Base-by-base conservation (phyloP, 2,113 vertebrate species). In the Tupaia tana region DNA sequence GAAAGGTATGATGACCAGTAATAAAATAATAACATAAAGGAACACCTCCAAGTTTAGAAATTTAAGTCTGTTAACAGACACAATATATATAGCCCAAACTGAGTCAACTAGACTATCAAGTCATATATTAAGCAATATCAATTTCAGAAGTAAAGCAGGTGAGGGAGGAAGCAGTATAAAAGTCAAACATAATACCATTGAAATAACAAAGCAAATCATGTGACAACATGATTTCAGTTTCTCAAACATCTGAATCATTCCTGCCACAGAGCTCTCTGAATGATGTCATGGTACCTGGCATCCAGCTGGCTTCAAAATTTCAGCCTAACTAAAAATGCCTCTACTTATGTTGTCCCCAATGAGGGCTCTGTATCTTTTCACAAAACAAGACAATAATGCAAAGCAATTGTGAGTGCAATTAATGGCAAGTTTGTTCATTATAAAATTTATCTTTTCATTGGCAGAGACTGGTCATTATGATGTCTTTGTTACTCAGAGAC, bases 201-300 rank as follows among this genome's bases (percentile, higher is more conserved):
- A 70, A 90, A 86, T 82, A 91, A 94, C n/a, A 90, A 94, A 93
- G 78, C 34, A 78, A 74, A 58, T 31, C 20, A n/a, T 75, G 80
- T 66, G 79, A 70, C 54, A 89, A 82, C n/a, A 54, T 89, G 85
- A 61, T 56, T 86, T 90, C 79, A 85, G 7, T 90, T 24, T 88
- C 86, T 92, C 84, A 80, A 75, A 78, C 52, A 64, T 89, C 66
- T 86, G 75, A 87, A 75, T 94, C 61, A 79, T 71, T 80, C 22
- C 59, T 59, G 27, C 15, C 69, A 63, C 43, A 78, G 0, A 84
- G 27, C 19, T 5, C 6, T 88, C 81, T 89, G 70, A 95, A 78
- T 87, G 52, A 90, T 67, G 70, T 94, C 61, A 75, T 34, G 18
- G n/a, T 64, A 69, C 69, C 75, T 86, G 78, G 22, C 80, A 73